Evolutionary conservation across 2,888 invertebrate genomes (phyloP).

Genomic region (Limenitis camilla): DNA sequence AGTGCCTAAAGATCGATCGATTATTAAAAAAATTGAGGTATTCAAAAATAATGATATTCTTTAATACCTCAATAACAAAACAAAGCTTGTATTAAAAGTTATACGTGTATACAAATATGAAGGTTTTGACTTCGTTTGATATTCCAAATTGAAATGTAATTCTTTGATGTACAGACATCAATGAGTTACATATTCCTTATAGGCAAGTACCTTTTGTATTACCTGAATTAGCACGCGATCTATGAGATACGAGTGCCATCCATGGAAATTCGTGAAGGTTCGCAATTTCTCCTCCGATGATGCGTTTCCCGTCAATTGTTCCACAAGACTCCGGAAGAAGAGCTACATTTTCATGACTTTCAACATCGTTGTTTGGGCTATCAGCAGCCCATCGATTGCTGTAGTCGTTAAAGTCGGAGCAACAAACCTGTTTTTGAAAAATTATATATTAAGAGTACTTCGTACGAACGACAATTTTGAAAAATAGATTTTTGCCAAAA

Average conservation of each 20-base stretch:
- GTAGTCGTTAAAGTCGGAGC: slow-evolving; percentile 16
- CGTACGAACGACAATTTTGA: no score
- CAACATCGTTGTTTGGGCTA: slow-evolving; percentile 27
- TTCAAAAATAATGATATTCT: no score
- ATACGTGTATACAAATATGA: no score
- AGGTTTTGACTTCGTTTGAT: no score
- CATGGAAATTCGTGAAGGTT: slow-evolving; percentile 76
- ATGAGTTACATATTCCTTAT: no score
- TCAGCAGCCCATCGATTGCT: background rate
- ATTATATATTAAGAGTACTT: no score
- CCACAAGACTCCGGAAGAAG: slow-evolving; percentile 58
- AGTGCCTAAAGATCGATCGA: slow-evolving; percentile 9
- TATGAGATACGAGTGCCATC: slow-evolving; percentile 76
- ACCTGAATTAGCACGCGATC: slow-evolving; percentile 19
- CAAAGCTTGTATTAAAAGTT: no score
- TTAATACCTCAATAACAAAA: no score
- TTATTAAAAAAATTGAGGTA: no score
- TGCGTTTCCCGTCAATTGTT: slow-evolving; percentile 50
- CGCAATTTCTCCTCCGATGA: slow-evolving; percentile 70
- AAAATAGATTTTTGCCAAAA: no score
- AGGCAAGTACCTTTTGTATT: background rate
- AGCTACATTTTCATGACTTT: slow-evolving; percentile 30
- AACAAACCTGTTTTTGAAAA: slow-evolving; percentile 17
- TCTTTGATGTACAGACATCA: no score
- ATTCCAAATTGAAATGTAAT: no score